Base-by-base conservation (phyloP, 1,140 invertebrate genomes). In the Cydia pomonella region DNA sequence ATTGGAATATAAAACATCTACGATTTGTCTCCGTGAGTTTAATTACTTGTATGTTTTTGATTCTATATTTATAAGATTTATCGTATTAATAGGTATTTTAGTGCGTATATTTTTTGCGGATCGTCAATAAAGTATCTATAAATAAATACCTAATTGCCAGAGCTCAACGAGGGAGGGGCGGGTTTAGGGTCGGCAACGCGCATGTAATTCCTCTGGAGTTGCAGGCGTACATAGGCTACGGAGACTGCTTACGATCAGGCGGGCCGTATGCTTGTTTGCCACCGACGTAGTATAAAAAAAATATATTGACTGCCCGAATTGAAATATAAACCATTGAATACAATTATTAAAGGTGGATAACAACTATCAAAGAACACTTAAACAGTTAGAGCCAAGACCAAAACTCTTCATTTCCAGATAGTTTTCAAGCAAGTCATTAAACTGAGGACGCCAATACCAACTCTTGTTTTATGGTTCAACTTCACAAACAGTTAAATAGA, bases 401-500 rank as follows among this genome's bases (percentile, higher is more conserved):
- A 85, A 81, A 82, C 82, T 86, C 83, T 88, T 85, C 81, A 86
- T 88, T 83, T 82, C 80, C 72, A 87, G 81, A 88, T 89, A 90
- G 85, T 91, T 90, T 77, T 75, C 84, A 83, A 86, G 81, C 80
- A 81, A 86, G 83, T 86, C 87, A 89, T 89, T 89, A 91, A 92
- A 89, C 78, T 84, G 87, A 89, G 89, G 87, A 84, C 84, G 83
- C 80, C 87, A 88, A 89, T 91, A 86, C 82, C 78, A 88, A 91
- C 90, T 91, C 90, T n/a, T 89, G 86, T 91, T 90, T 90, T 91
- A 92, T 85, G 79, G 80, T 87, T 86, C 87, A 83, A 87, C 86
- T 92, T 89, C 81, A 84, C 85, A 87, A 92, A 92, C 81, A 83
- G 85, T 90, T 86, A 88, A 87, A 91, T 88, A 91, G 86, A 81